Conservation (phyloP, 64 coral and sea anemone species). For the Platygyra sinensis region DNA sequence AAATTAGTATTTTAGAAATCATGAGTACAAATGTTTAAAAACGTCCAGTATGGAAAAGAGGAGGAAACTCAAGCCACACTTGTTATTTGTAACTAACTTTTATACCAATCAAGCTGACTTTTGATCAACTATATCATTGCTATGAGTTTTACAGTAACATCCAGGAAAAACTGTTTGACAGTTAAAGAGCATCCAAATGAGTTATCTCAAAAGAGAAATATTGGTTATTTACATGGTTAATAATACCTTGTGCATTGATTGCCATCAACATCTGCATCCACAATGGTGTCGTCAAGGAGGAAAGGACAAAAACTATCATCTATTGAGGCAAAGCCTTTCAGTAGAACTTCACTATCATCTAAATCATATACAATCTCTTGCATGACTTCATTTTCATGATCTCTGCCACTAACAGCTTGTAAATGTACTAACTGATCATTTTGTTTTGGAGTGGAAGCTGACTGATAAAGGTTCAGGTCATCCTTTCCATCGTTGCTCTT, state of each 20-base stretch:
- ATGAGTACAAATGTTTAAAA: too few species aligned
- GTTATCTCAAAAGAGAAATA: background rate
- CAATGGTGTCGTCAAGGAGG: background rate
- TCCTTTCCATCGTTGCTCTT: slow-evolving; percentile 12
- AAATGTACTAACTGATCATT: background rate
- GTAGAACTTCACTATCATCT: slow-evolving; percentile 3
- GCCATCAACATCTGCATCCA: background rate
- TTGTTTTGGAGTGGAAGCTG: slow-evolving; percentile 20
- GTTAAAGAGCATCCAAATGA: background rate
- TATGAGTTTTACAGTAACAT: background rate
- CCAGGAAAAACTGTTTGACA: background rate
- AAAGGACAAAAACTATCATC: background rate
- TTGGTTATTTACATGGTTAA: background rate
- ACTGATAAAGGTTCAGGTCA: background rate
- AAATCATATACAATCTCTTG: background rate
- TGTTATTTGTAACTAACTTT: too few species aligned
- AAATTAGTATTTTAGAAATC: too few species aligned
- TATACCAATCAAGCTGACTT: too few species aligned
- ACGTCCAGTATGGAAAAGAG: too few species aligned
- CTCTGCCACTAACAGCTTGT: background rate
- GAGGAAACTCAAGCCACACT: too few species aligned
- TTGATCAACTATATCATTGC: too few species aligned
- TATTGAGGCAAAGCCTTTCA: slow-evolving; percentile 10
- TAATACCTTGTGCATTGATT: slow-evolving; percentile 25
- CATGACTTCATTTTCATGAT: slow-evolving; percentile 12